Base-by-base conservation (phyloP, 2,797 vertebrate genomes). In the Coregonus sp. region DNA sequence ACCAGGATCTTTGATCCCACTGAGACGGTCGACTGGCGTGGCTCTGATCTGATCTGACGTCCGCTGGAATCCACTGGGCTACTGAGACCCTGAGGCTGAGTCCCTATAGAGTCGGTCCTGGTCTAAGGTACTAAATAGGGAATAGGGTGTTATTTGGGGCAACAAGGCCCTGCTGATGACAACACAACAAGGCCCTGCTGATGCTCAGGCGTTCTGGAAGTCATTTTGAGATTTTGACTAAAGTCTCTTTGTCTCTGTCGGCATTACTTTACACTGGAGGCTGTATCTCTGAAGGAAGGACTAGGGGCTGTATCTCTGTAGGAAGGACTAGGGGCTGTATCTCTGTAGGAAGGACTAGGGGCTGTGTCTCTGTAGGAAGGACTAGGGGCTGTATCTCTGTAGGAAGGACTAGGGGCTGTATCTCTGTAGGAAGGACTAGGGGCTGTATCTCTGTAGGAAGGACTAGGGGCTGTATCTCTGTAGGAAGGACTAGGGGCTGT, bases 161-260 rank as follows among this genome's bases (percentile, higher is more conserved):
- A 51, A 2, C 50, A 2, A 51, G 14, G 50, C 5, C 50, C 50
- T 51, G 50, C 50, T 51, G 50, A 25, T 25, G 25, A 25, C 25
- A 25, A 25, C 25, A 25, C 25, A 25, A 25, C 25, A 25, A 51
- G 11, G 50, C 14, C 14, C 50, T 56, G 71, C 29, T 81, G 84
- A 89, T 88, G 84, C 87, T 89, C 86, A 37, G 77, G 79, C 33
- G 80, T 85, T 94, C 93, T 94, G 93, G 93, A 93, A 94, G 89
- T 92, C 88, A 94, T 94, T 93, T 93, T 80, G 83, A 85, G 86
- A 88, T 93, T 92, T 92, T 91, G 90, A 90, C 89, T 92, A 92
- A 92, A 92, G 88, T 91, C 86, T 74, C 86, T 31, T 93, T 93
- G 91, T 92, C 89, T 93, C 91, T 90, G 88, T 76, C 35, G 87